Base-by-base conservation (phyloP, 1,140 invertebrate genomes). In the Babylonia areolata region DNA sequence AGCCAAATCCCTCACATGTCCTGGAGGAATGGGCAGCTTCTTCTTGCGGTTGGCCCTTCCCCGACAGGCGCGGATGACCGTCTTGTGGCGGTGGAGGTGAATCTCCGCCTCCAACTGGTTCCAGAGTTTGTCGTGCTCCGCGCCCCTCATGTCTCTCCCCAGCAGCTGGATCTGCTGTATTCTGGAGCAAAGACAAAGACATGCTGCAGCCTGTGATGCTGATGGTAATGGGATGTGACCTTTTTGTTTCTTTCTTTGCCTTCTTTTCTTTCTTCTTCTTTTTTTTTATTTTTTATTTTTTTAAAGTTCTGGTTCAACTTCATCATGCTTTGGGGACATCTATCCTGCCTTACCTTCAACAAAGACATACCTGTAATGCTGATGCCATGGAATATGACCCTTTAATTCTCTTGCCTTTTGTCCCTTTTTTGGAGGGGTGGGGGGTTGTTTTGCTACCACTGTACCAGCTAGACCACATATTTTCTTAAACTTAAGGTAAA, bases 101-200 rank as follows among this genome's bases (percentile, higher is more conserved):
- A 98, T 98, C 94, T 98, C 97, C 0, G 97, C 96, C 93, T 98
- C 97, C 85, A 98, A 94, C 95, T 98, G 96, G 89, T 97, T 96
- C 97, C 97, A 98, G 3, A 98, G 94, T 85, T 96, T 96, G 90
- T 97, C 97, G 90, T 97, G 95, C 89, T 97, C 97, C 31, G 96
- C 95, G n/a, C 96, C 96, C 95, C 97, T 96, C 94, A 97, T 96
- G 88, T 97, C 95, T 88, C 95, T 91, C 88, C 95, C 96, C 64
- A 97, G 94, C n/a, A 98, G 93, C 93, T 98, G 97, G 88, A 98
- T 95, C 93, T 98, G 97, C 92, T 98, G 97, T 93, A 98, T 97
- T 90, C 97, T 96, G 87, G 9, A 54, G 54, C 73, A 37, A 35
- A 84, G n/a, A 42, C 40, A 69, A 31, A 40, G 31, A 73, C 64